These are phyloP conservation scores for Hypomecis atomaria DNA, from an alignment of 2,888 invertebrate genomes.

Conservation along the genomic window DNA sequence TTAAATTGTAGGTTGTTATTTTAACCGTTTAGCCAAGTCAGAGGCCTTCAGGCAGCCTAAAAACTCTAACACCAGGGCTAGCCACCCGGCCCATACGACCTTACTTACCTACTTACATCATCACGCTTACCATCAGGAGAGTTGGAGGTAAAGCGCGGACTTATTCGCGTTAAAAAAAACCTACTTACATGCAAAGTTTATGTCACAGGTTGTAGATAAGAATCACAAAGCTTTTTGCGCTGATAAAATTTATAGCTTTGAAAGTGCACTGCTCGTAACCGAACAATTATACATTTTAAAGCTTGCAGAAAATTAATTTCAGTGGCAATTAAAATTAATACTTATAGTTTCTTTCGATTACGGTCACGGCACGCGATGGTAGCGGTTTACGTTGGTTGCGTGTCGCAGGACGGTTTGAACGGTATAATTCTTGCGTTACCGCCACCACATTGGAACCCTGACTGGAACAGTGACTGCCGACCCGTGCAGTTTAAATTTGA, in stretches of 20 bases:
- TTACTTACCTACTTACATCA: too few species aligned
- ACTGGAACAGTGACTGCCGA: conserved; percentile 10
- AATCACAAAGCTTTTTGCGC: too few species aligned
- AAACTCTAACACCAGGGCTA: too few species aligned
- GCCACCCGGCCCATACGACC: too few species aligned
- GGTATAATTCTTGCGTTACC: conserved; percentile 60
- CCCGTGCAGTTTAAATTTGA: background rate
- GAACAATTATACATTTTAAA: conserved; percentile 30
- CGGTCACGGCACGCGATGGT: conserved; percentile 51
- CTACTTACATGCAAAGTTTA: too few species aligned
- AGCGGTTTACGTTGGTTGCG: conserved; percentile 56
- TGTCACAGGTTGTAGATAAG: too few species aligned
- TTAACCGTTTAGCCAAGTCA: too few species aligned
- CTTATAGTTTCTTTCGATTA: conserved; percentile 52
- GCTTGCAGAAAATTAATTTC: conserved; percentile 44
- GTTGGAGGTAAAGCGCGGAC: too few species aligned
- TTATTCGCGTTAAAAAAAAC: too few species aligned
- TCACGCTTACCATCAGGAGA: too few species aligned
- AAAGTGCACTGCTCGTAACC: conserved; percentile 14
- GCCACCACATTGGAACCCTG: conserved; percentile 39
- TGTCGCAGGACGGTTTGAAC: conserved; percentile 52
- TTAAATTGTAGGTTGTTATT: too few species aligned
- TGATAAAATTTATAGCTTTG: background rate
- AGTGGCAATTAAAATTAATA: conserved; percentile 53
- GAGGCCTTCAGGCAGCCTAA: too few species aligned